Evolutionary conservation across 2,113 vertebrate species (phyloP), one percentile per base, ranked within the genome.

Genomic region (Macquaria australasica): DNA sequence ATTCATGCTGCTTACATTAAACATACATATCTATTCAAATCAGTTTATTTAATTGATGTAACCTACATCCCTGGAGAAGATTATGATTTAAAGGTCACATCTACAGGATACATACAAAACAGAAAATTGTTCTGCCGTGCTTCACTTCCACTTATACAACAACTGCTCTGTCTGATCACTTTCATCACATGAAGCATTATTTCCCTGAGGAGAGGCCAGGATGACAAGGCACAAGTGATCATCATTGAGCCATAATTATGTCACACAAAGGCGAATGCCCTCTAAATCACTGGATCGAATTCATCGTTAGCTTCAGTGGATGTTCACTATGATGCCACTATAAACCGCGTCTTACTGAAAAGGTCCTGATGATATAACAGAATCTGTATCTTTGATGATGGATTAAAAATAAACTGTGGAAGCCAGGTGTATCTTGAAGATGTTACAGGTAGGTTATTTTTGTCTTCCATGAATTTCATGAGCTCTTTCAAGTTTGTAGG

Each of bases 151-250:
- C n/a, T 51, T 71, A 1, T 16, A 43, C 43, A 77, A 58, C 11
- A 18, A 71, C 72, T 3, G 48, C 60, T 50, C 23, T 37, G 67
- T 81, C 63, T 31, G 56, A 83, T 81, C 31, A 73, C 60, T 82
- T 76, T 79, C 48, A 69, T 80, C 66, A 76, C 73, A 83, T 53
- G 45, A 31, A 71, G 66, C 37, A 1, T 55, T 50, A 41, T 71
- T 72, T 85, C 50, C 73, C 66, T 11, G 55, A 76, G 77, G 31
- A 69, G 72, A 81, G 45, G 70, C 59, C 25, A 25, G 63, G 68
- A 86, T 77, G 86, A 88, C 70, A 10, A 79, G 58, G 77, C 89
- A 84, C 76, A 78, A 80, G 51, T 70, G 70, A 85, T 84, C 86
- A 79, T 58, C 0, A 34, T 3, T 3, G 0, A 67, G 60, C 68